phyloP scores from a whole-genome alignment of 2,888 invertebrate genomes.

The Chrysomela aeneicollis region DNA sequence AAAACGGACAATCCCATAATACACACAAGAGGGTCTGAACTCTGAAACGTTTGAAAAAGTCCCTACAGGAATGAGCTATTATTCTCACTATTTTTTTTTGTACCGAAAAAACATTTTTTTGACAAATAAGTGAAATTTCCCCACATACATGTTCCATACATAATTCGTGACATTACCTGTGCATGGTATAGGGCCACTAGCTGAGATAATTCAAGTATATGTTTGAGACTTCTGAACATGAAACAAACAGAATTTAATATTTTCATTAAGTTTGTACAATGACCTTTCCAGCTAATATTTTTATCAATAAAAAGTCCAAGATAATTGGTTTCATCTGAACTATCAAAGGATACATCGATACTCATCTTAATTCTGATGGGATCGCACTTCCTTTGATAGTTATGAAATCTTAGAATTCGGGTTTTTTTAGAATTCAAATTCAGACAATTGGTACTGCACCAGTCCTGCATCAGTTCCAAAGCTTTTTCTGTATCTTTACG shows the following conservation, averaged over 20 bases:
- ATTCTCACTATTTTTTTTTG: constrained; percentile 1
- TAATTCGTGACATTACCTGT: constrained; percentile 3
- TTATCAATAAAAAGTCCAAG: constrained; percentile 1
- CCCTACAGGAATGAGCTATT: constrained; percentile 3
- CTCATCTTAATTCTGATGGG: constrained; percentile 3
- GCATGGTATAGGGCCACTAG: constrained; percentile 8
- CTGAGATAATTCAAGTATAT: background rate
- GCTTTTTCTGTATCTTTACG: background rate
- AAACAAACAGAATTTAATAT: background rate
- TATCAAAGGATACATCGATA: constrained; percentile 2
- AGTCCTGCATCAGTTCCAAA: background rate
- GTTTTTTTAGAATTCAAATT: background rate
- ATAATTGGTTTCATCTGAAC: constrained; percentile 9
- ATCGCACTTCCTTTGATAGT: constrained; percentile 9
- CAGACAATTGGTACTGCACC: constrained; percentile 3
- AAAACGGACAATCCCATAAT: background rate
- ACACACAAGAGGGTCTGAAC: background rate
- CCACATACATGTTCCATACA: constrained; percentile 7
- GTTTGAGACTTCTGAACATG: constrained; percentile 5
- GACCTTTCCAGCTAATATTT: background rate
- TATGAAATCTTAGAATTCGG: constrained; percentile 1
- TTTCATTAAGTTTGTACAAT: background rate
- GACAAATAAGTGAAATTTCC: background rate
- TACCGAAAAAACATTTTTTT: constrained; percentile 2
- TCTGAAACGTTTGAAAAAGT: background rate